phyloP scores from a whole-genome alignment of 2,113 vertebrate genomes.

The Melanerpes formicivorus region DNA sequence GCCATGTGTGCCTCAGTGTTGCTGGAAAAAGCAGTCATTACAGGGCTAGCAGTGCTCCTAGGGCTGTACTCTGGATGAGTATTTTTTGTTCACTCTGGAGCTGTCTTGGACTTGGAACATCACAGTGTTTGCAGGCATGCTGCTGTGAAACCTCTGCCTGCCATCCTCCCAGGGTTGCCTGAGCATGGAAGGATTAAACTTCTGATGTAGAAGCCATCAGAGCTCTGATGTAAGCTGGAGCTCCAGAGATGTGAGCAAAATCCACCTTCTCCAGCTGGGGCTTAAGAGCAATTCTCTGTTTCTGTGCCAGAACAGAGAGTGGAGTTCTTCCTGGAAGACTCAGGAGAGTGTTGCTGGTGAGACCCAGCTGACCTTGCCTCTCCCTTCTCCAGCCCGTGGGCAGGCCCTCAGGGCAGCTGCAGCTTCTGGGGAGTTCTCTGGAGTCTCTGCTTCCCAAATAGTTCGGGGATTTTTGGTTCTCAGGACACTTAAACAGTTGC shows the following conservation, averaged over 20 bases:
- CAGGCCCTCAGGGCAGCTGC: not conserved
- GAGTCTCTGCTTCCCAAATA: not conserved
- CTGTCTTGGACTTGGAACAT: not conserved
- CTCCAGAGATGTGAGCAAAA: not conserved
- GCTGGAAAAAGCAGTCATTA: not conserved
- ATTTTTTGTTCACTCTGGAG: not conserved
- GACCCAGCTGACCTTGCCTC: not conserved
- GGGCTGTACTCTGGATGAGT: not conserved
- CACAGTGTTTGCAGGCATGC: accelerated
- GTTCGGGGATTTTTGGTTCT: not conserved
- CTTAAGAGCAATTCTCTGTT: not conserved
- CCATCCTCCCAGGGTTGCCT: not conserved
- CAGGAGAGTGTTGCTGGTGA: not conserved
- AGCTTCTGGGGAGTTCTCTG: not conserved
- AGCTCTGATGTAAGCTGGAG: not conserved
- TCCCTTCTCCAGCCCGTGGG: not conserved
- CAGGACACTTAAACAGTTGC: not conserved
- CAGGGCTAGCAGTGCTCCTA: not conserved
- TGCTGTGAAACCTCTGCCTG: not conserved
- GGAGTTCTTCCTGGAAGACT: not conserved
- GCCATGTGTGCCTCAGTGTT: not conserved
- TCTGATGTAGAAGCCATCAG: not conserved
- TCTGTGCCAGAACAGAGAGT: not conserved
- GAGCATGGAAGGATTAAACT: not conserved
- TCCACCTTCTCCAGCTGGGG: not conserved